These are phyloP conservation scores for Cyclura pinguis DNA, from an alignment of 2,797 vertebrate species.

Conservation along the genomic window DNA sequence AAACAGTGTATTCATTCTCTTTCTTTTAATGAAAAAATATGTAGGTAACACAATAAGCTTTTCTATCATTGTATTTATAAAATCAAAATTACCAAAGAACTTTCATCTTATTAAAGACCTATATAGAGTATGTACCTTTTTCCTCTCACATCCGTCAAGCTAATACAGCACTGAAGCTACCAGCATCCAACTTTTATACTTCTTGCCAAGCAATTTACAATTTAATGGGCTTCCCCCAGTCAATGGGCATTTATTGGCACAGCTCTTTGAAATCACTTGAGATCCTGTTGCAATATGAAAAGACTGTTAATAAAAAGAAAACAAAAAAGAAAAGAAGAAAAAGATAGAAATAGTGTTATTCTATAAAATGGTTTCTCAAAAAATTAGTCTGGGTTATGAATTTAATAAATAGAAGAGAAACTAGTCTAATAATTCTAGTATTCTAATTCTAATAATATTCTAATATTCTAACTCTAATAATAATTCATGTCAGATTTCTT, in stretches of 20 bases:
- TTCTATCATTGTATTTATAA: neutral
- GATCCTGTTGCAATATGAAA: conserved; percentile 5
- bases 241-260: neutral
- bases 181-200: neutral
- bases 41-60: neutral
- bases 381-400: conserved; percentile 2
- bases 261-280: conserved; percentile 9
- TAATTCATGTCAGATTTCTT: neutral
- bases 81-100: conserved; percentile 5
- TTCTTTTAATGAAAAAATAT: neutral
- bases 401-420: neutral
- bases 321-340: neutral
- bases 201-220: neutral
- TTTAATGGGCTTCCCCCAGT: neutral
- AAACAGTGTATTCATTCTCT: neutral
- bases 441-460: too few relatives aligned
- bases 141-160: neutral
- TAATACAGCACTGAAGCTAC: neutral
- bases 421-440: neutral
- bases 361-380: neutral
- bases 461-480: too few relatives aligned
- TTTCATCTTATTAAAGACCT: neutral
- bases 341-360: neutral
- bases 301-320: neutral
- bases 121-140: neutral